Base-by-base conservation (phyloP, 2,888 invertebrate genomes). In the Eilema caniola region DNA sequence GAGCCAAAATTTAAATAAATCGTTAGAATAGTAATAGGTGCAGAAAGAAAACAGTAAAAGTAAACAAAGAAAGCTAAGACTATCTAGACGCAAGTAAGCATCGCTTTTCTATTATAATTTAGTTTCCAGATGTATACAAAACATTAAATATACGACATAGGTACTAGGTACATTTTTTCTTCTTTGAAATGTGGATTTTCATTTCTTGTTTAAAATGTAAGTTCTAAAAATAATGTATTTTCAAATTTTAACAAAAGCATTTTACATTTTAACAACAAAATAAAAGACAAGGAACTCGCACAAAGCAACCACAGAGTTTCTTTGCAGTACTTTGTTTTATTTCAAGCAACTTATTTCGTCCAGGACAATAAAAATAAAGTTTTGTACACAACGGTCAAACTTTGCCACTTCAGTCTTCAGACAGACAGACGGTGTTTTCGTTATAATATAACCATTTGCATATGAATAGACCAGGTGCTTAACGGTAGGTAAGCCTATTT, bases 301-400 rank as follows among this genome's bases (percentile, higher is more conserved):
- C 67, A 67, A 77, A 80, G 74, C 73, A 72, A 72, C 65, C 61
- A 41, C 28, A 62, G 75, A 80, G 73, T 81, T 80, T 73, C 65
- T 71, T 71, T 75, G 62, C 61, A 73, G 74, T 67, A 71, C 76
- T 83, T 85, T 85, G 81, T 84, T 81, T 80, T 73, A 73, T 73
- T 79, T 72, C 74, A 62, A 62, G 66, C 66, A 74, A 78, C 78
- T 81, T 86, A 81, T 83, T 86, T 80, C 77, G 72, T 79, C 66
- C 47, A 72, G 67, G 73, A 82, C 82, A 80, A 75, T 85, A 85
- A 81, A 85, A 86, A 83, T 81, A 80, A 83, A 83, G 78, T 83
- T 83, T 76, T 71, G 75, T 81, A 75, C 77, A 77, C 76, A 77
- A 76, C 73, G 70, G 73, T 71, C 67, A 24, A 80, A 83, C 71